phyloP scores from a whole-genome alignment of 2,797 vertebrate species.

The Poecilia velifera region DNA sequence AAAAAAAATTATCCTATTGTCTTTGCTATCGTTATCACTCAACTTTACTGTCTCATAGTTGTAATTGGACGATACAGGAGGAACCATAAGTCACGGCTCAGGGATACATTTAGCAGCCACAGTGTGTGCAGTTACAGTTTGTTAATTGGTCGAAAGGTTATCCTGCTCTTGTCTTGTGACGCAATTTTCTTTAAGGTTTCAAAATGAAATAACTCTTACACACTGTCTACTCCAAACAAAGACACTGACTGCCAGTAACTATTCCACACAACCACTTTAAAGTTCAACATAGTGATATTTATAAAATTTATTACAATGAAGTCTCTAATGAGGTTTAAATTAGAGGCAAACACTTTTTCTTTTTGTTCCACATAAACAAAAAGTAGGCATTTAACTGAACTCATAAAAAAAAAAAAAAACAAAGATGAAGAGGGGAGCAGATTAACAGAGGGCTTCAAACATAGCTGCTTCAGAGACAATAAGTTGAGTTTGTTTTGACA shows the following conservation, averaged over 20 bases:
- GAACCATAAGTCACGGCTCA: neutral
- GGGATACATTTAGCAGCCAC: neutral
- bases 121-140: neutral
- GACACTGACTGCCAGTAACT: neutral
- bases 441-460: constrained; percentile 21
- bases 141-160: neutral
- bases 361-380: neutral
- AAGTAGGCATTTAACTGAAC: neutral
- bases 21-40: neutral
- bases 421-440: constrained; percentile 13
- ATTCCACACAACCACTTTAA: neutral
- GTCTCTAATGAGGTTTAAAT: neutral
- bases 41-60: neutral
- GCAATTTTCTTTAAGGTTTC: neutral
- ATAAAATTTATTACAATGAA: neutral
- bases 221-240: neutral
- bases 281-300: neutral
- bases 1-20: too few species aligned
- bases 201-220: neutral
- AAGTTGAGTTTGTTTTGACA: constrained; percentile 70
- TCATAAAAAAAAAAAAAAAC: neutral
- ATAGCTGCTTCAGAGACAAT: constrained; percentile 20
- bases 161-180: neutral
- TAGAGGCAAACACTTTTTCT: neutral
- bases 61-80: neutral